Evolutionary conservation across 1,140 invertebrate genomes (phyloP), one percentile per base, ranked within the genome.

Genomic region (Platyscapa corneri): DNA sequence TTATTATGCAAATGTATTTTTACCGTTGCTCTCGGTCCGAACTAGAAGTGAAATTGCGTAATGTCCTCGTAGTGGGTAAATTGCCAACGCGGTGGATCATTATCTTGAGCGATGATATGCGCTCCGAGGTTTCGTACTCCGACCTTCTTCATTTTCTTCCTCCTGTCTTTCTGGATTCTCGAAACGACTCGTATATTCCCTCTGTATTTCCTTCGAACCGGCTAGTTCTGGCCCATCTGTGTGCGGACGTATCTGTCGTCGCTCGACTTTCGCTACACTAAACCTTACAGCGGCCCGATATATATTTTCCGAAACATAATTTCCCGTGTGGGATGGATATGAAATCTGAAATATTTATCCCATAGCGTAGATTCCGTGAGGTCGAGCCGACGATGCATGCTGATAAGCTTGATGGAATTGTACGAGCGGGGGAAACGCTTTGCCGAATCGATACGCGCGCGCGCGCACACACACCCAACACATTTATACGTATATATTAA

Each of bases 331-430:
- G 20, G 37, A 67, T 67, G 64, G 30, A 42, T 42, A 74, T n/a
- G 70, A 74, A 74, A 74, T 74, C 39, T 74, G 37, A 74, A 74
- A 74, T 74, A 74, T 42, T 74, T 42, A 74, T 74, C 37, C 37
- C 18, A 14, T 7, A 5, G 12, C 34, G 12, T 37, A 0, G 27
- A 27, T 18, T 42, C 37, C 70, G 6, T 14, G 6, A 42, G 23
- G 16, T 74, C 37, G 8, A 1, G 6, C 6, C 23, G n/a, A 6
- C 67, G 20, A 74, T n/a, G n/a, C 12, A 74, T 39, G 3, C 16
- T 18, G 16, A 70, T 70, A 70, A 18, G 5, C 14, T 12, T 7
- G n/a, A 37, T 70, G 14, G 34, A 14, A 70, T 70, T 70, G 37
- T 37, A 70, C 37, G 37, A 30, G 18, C 20, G 34, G 32, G 0